Conservation (phyloP, 1,140 invertebrate genomes). For the Drosophila tristis region DNA sequence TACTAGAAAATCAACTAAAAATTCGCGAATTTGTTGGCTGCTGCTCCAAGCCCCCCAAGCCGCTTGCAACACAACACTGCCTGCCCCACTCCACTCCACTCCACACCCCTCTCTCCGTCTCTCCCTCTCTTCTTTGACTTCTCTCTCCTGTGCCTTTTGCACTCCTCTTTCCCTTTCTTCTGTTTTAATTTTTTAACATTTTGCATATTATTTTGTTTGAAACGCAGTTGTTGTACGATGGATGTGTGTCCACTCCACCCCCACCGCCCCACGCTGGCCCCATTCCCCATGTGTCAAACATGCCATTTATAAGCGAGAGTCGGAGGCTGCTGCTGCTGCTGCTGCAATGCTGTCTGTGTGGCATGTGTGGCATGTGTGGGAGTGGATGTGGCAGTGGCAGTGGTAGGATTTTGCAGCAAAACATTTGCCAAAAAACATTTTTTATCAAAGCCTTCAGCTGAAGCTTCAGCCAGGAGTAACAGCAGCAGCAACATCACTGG, state of each 20-base stretch:
- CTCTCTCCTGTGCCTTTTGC: no score
- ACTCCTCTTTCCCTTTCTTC: slow-evolving; percentile 18
- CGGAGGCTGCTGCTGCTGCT: slow-evolving; percentile 30
- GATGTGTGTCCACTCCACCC: background rate
- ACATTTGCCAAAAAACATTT: slow-evolving; percentile 73
- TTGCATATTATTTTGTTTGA: slow-evolving; percentile 81
- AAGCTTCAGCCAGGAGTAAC: slow-evolving; percentile 47
- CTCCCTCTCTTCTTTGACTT: no score
- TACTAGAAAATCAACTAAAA: slow-evolving; percentile 76
- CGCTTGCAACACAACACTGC: background rate
- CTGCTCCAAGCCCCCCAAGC: slow-evolving; percentile 35
- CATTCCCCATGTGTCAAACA: slow-evolving; percentile 70
- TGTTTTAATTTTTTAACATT: slow-evolving; percentile 79
- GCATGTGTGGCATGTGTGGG: slow-evolving; percentile 4
- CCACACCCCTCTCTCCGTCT: background rate
- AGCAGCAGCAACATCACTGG: slow-evolving; percentile 19
- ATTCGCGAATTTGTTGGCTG: slow-evolving; percentile 77
- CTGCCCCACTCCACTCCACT: slow-evolving; percentile 4
- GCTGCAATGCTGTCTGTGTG: slow-evolving; percentile 63
- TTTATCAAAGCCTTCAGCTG: slow-evolving; percentile 80
- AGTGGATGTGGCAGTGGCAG: slow-evolving; percentile 28
- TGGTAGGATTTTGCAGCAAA: slow-evolving; percentile 69
- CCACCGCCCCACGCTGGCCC: background rate
- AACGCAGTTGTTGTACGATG: slow-evolving; percentile 44
- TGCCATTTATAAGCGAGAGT: slow-evolving; percentile 75